These are phyloP conservation scores for Brachyalestes nurse DNA, from an alignment of 2,797 vertebrate genomes.

Conservation along the genomic window DNA sequence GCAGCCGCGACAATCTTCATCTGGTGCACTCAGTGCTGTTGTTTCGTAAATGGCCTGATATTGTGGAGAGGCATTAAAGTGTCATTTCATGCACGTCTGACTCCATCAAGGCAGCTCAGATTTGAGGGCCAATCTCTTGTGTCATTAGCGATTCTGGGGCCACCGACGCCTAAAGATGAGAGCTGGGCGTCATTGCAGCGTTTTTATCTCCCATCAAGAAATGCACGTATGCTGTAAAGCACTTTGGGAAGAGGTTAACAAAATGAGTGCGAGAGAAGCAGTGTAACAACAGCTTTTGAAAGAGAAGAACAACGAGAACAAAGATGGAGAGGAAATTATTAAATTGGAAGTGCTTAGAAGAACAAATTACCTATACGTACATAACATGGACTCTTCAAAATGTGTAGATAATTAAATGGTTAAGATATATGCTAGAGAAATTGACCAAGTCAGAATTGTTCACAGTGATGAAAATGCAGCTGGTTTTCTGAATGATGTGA, in stretches of 20 bases:
- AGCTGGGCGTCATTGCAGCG: not conserved
- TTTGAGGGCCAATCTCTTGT: not conserved
- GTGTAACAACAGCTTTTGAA: not conserved
- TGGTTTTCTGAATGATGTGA: too few relatives aligned
- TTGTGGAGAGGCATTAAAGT: not conserved
- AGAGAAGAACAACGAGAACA: not conserved
- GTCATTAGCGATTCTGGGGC: not conserved
- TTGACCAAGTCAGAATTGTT: not conserved
- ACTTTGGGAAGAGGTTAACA: not conserved
- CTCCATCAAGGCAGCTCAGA: not conserved
- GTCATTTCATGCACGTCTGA: not conserved
- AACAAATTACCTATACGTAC: too few relatives aligned
- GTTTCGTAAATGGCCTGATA: not conserved
- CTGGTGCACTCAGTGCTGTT: not conserved
- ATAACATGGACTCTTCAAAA: too few relatives aligned
- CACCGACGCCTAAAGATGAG: not conserved
- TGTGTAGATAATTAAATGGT: not conserved
- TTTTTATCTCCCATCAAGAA: conserved; percentile 3
- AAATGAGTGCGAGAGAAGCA: not conserved
- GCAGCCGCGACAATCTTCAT: not conserved
- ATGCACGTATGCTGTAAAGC: not conserved
- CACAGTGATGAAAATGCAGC: not conserved
- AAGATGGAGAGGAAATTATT: not conserved
- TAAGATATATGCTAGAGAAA: not conserved
- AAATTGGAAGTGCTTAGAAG: not conserved